Percentiles rank a stretch among this genome's conserved stretches.
Evolutionary conservation across 1,140 invertebrate genomes (phyloP).

Genomic region (Drosophila novamexicana): DNA sequence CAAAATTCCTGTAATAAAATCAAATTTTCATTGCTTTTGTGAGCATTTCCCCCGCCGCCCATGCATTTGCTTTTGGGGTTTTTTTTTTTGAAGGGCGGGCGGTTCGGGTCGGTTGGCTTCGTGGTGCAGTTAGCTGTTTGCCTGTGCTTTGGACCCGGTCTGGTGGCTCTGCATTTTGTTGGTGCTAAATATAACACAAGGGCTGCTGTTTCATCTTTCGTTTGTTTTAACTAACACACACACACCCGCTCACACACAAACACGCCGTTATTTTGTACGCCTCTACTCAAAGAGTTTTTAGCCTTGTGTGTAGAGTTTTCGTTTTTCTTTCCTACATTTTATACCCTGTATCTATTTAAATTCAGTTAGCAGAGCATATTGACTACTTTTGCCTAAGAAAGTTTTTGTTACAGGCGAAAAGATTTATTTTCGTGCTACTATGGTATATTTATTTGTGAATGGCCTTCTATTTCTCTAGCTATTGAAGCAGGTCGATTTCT

Average conservation of each 20-base stretch:
- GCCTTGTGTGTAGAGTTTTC: slow-evolving; percentile 61
- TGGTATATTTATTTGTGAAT: no score
- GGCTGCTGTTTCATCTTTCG: slow-evolving; percentile 75
- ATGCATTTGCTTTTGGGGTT: neutral
- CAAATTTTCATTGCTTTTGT: slow-evolving; percentile 79
- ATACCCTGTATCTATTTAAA: no score
- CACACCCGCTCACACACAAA: slow-evolving; percentile 12
- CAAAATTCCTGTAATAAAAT: slow-evolving; percentile 82
- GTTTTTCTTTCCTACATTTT: neutral
- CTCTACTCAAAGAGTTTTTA: slow-evolving; percentile 68
- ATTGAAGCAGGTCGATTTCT: no score
- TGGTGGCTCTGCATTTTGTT: slow-evolving; percentile 37
- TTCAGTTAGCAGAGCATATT: no score
- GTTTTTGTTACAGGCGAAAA: no score
- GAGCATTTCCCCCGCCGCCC: slow-evolving; percentile 57
- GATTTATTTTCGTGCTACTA: no score
- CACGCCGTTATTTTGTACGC: slow-evolving; percentile 43
- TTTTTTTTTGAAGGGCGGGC: slow-evolving; percentile 9
- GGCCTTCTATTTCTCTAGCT: no score
- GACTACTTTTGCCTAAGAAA: no score
- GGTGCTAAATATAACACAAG: slow-evolving; percentile 67
- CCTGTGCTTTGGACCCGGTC: slow-evolving; percentile 27
- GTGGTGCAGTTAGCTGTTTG: slow-evolving; percentile 37
- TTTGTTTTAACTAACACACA: slow-evolving; percentile 54
- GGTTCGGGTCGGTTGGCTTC: neutral